Conservation (phyloP, 2,888 invertebrate species). For the Dicyrtomina minuta region DNA sequence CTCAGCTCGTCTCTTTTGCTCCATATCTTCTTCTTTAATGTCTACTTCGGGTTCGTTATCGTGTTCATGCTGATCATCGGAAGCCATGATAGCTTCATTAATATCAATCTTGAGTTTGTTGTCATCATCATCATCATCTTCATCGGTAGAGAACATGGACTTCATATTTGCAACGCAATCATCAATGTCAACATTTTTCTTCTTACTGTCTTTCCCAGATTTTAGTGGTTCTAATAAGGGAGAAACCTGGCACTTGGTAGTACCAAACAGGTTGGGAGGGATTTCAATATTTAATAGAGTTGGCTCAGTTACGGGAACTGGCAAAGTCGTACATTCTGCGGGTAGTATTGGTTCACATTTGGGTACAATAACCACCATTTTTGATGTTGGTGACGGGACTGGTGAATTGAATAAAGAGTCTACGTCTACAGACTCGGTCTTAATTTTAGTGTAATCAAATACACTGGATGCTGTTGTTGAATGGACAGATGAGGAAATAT, state of each 20-base stretch:
- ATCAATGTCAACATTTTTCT: conserved; percentile 33
- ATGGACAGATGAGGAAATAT: conserved; percentile 28
- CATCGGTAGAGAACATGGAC: conserved; percentile 51
- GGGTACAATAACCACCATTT: conserved; percentile 59
- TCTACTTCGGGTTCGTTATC: conserved; percentile 39
- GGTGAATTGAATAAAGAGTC: conserved; percentile 51
- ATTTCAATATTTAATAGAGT: conserved; percentile 22
- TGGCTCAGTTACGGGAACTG: conserved; percentile 33
- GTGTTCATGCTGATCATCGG: conserved; percentile 48
- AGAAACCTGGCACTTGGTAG: not conserved
- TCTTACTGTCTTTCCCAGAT: not conserved
- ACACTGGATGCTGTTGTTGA: conserved; percentile 28
- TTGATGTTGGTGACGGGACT: conserved; percentile 25
- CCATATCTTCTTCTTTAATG: conserved; percentile 35
- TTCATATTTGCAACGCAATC: conserved; percentile 36
- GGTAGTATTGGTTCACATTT: conserved; percentile 39
- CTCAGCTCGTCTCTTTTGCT: conserved; percentile 46
- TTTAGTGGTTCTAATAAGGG: conserved; percentile 7
- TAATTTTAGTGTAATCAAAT: conserved; percentile 35
- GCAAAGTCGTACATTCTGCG: conserved; percentile 26
- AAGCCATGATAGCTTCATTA: conserved; percentile 47
- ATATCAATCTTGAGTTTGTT: conserved; percentile 50
- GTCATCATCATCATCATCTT: conserved; percentile 50
- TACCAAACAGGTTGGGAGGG: not conserved
- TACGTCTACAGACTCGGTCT: conserved; percentile 44